phyloP scores from a whole-genome alignment of 2,113 vertebrate genomes.

The Gallinago paraguaiae region DNA sequence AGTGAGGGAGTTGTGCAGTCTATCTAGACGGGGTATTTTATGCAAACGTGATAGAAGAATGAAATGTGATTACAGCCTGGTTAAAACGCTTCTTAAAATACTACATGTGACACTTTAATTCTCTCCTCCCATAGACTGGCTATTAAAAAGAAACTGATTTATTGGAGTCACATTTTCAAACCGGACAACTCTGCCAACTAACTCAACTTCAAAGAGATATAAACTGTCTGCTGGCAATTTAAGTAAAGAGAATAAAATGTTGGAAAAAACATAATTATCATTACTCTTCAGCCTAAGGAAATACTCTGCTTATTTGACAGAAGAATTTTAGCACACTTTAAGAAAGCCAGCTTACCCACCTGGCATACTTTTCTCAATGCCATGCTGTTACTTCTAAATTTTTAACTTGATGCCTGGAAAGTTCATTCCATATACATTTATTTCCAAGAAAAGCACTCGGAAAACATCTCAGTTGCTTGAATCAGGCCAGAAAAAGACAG shows the following conservation, averaged over 20 bases:
- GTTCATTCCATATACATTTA: neutral
- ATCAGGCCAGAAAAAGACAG: neutral
- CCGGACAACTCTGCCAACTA: neutral
- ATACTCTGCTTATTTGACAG: conserved; percentile 42
- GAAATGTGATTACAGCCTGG: conserved; percentile 22
- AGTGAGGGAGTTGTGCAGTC: neutral
- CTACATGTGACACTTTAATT: neutral
- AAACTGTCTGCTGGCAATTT: conserved; percentile 12
- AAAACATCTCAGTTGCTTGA: neutral
- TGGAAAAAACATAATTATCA: neutral
- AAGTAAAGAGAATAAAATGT: conserved; percentile 27
- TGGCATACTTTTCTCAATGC: neutral
- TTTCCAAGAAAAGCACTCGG: neutral
- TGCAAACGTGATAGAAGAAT: conserved; percentile 13
- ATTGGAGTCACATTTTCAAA: conserved; percentile 33
- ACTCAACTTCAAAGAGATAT: conserved; percentile 6
- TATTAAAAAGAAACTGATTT: conserved; percentile 45
- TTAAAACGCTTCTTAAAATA: conserved; percentile 37
- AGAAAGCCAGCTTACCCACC: neutral
- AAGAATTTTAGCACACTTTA: conserved; percentile 4
- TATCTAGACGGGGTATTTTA: neutral
- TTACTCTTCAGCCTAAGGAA: conserved; percentile 20
- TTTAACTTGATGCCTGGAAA: neutral
- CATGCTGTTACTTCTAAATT: neutral
- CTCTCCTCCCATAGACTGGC: neutral